Evolutionary conservation across 2,888 invertebrate genomes (phyloP), one percentile per base, ranked within the genome.

Genomic region (Tipula vernalis): DNA sequence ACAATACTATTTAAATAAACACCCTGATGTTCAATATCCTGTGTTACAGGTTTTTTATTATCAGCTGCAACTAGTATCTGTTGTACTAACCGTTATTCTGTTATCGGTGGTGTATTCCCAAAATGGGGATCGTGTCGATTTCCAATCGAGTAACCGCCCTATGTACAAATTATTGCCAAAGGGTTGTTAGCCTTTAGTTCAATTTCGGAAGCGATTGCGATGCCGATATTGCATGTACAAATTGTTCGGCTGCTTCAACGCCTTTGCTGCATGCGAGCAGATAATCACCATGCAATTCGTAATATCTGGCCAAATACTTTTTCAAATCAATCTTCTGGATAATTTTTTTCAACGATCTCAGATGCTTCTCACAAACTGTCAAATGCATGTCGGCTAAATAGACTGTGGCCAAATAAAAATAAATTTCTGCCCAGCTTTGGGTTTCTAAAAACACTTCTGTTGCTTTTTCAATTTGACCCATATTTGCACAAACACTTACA

Each of bases 121-220:
- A 86, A 88, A 88, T 36, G 87, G 87, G 3, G 42, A 36, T 6
- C 86, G 83, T 10, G 39, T 39, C 36, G 87, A 41, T 47, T 87
- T 87, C 88, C 88, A 88, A 4, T 44, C 13, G 28, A 85, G 15
- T 71, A 86, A 57, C 28, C 57, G 39, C 36, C 5, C 12, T 39
- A 85, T 18, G 15, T 44, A 57, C 12, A 36, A 10, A 86, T 86
- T 86, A 51, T 51, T 36, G 1, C 86, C 86, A 28, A 18, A 57
- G 39, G 28, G 51, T 36, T 86, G 51, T 42, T 86, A 28, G 12
- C 83, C 86, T 10, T 18, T 6, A 36, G 57, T 12, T 87, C 85
- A 57, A 86, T 86, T 84, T 86, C 85, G 51, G 86, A 28, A 3
- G 51, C 86, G 51, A 86, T 87, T 18, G 87, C 87, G 87, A 88